Percentiles rank a stretch among this genome's conserved stretches.
phyloP scores from a whole-genome alignment of 2,888 invertebrate species.

The Teleiodes luculella region DNA sequence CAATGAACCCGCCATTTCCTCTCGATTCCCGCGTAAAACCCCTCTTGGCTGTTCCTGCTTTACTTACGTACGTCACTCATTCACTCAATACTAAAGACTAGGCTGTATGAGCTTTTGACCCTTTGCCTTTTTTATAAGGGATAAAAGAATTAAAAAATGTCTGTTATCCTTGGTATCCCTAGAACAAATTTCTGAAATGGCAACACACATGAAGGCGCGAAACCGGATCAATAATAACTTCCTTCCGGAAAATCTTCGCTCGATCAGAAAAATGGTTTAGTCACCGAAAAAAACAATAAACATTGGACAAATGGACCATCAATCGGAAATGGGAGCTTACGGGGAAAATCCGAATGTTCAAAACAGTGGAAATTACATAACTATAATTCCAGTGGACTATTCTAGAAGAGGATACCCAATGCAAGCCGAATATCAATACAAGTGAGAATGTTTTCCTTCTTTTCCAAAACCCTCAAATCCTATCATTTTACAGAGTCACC shows the following conservation, averaged over 20 bases:
- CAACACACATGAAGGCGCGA: constrained; percentile 47
- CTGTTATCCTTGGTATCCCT: not conserved
- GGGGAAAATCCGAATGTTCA: constrained; percentile 71
- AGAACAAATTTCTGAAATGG: constrained; percentile 21
- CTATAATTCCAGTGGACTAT: constrained; percentile 80
- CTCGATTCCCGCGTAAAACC: too few relatives aligned
- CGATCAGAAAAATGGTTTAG: constrained; percentile 11
- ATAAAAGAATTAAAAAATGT: not conserved
- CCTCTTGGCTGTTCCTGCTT: too few relatives aligned
- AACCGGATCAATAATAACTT: constrained; percentile 62
- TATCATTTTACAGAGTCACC: too few relatives aligned
- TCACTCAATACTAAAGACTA: too few relatives aligned
- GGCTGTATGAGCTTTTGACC: too few relatives aligned
- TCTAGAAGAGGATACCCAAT: constrained; percentile 75
- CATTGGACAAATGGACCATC: constrained; percentile 55
- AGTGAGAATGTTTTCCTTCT: constrained; percentile 47
- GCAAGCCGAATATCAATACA: constrained; percentile 79
- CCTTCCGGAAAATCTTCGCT: constrained; percentile 25
- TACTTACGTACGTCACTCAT: too few relatives aligned
- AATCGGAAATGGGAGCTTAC: constrained; percentile 70
- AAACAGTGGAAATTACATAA: constrained; percentile 76
- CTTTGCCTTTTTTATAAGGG: too few relatives aligned
- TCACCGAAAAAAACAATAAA: not conserved
- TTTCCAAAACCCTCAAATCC: too few relatives aligned
- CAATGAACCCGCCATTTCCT: too few relatives aligned